These are phyloP conservation scores for Epirrhoe alternata DNA, from an alignment of 2,888 invertebrate species.

Conservation along the genomic window DNA sequence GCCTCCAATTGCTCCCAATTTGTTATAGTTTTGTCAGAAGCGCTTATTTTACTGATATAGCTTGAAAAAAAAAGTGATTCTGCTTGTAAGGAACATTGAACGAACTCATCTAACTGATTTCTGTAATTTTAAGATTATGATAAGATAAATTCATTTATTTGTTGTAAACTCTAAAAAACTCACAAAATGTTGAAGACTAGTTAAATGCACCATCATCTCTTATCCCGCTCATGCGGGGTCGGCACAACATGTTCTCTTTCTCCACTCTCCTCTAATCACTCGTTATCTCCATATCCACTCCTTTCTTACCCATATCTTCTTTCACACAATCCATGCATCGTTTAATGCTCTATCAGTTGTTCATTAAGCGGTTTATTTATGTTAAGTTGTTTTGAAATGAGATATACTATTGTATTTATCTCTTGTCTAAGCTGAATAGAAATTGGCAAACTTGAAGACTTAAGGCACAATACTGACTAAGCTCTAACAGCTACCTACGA, in stretches of 20 bases:
- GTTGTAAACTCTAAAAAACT: no score
- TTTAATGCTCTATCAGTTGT: not conserved
- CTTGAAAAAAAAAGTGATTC: not conserved
- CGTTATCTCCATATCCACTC: no score
- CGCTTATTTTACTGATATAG: not conserved
- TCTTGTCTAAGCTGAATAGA: not conserved
- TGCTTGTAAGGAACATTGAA: not conserved
- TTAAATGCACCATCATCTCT: no score
- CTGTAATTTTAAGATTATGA: no score
- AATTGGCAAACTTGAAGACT: not conserved
- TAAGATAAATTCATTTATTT: no score
- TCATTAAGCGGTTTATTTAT: not conserved
- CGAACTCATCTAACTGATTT: not conserved
- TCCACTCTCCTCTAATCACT: no score
- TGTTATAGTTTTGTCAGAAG: not conserved
- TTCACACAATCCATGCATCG: no score
- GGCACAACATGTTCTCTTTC: no score
- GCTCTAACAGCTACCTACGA: not conserved
- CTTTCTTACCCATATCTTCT: no score
- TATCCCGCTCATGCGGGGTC: no score
- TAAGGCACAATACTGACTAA: constrained; percentile 26
- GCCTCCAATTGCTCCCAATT: not conserved
- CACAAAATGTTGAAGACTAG: not conserved
- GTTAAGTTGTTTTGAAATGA: not conserved
- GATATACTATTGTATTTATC: not conserved